Base-by-base conservation (phyloP, 2,113 vertebrate species). In the Heterotis niloticus region DNA sequence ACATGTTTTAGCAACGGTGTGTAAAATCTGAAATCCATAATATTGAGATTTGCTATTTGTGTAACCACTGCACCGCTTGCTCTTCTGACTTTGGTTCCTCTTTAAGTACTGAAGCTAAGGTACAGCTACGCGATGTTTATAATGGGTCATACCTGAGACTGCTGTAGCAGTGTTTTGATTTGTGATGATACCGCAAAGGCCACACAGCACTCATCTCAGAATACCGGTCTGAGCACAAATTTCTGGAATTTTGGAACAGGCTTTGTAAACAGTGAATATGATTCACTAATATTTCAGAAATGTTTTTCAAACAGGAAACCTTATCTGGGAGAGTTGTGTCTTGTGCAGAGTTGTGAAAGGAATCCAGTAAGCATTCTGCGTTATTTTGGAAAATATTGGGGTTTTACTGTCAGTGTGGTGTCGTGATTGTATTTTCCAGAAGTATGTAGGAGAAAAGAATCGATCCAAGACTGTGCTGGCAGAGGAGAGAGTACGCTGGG, bases 231-330 rank as follows among this genome's bases (percentile, higher is more conserved):
- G 2, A 66, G 10, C 23, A 66, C 34, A 18, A 29, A 5, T 72
- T 72, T 72, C 34, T 72, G 70, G 51, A 56, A 44, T 52, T 54
- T 52, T 20, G 51, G n/a, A 44, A 72, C 3, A 24, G 24, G 70
- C 29, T 72, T 72, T 72, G 70, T 72, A 72, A 54, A 72, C 51
- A n/a, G 44, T 12, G 44, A 24, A 34, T 29, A 7, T 71, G 69
- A 71, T 71, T 71, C 69, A 20, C 17, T 29, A n/a, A 13, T 34
- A 24, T 1, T 56, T 71, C 34, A 44, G 34, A 44, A 44, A 44
- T 44, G 3, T 71, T 71, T 5, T 72, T 4, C 51, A 56, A 54
- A 56, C 70, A 13, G 70, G 10, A 54, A 44, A 72, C 54, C 5
- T 34, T 72, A 56, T 72, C 51, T 14, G 20, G 14, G 23, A 20